phyloP scores from a whole-genome alignment of 2,888 invertebrate species.

The Lypha dubia region DNA sequence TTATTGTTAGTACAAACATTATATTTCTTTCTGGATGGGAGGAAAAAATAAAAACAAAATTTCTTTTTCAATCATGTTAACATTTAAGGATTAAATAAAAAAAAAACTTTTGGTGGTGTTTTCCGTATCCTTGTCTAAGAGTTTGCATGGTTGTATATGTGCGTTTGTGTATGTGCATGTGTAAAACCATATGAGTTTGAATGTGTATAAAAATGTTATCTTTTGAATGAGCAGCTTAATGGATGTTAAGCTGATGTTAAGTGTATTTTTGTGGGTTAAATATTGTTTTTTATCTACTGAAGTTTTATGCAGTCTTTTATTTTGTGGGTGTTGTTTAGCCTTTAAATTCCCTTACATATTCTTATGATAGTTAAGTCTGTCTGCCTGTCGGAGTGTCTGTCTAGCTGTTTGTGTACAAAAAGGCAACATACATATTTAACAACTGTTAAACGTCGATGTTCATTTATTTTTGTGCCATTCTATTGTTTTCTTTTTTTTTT shows the following conservation, averaged over 20 bases:
- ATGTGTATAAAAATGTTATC: slow-evolving; percentile 23
- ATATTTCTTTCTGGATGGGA: background rate
- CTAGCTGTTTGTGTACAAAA: no score
- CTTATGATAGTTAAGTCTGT: background rate
- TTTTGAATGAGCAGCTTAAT: slow-evolving; percentile 68
- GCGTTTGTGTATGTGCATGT: slow-evolving; percentile 22
- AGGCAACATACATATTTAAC: slow-evolving; percentile 54
- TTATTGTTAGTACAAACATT: slow-evolving; percentile 28
- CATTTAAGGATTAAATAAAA: slow-evolving; percentile 60
- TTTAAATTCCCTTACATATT: slow-evolving; percentile 57
- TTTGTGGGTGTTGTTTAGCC: slow-evolving; percentile 55
- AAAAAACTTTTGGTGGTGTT: slow-evolving; percentile 61
- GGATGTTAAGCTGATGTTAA: slow-evolving; percentile 72
- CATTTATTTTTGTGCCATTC: slow-evolving; percentile 41
- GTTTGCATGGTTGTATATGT: background rate
- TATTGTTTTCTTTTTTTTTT: slow-evolving; percentile 54
- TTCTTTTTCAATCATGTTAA: slow-evolving; percentile 73
- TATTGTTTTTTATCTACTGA: slow-evolving; percentile 55
- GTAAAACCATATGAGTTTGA: slow-evolving; percentile 1
- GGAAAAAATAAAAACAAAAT: slow-evolving; percentile 64
- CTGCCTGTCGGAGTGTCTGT: slow-evolving; percentile 4
- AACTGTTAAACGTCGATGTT: slow-evolving; percentile 63
- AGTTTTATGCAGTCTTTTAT: slow-evolving; percentile 19
- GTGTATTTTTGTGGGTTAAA: slow-evolving; percentile 74
- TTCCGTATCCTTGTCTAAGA: slow-evolving; percentile 38